Conservation (phyloP, 2,113 vertebrate species). For the Acanthochromis polyacanthus region DNA sequence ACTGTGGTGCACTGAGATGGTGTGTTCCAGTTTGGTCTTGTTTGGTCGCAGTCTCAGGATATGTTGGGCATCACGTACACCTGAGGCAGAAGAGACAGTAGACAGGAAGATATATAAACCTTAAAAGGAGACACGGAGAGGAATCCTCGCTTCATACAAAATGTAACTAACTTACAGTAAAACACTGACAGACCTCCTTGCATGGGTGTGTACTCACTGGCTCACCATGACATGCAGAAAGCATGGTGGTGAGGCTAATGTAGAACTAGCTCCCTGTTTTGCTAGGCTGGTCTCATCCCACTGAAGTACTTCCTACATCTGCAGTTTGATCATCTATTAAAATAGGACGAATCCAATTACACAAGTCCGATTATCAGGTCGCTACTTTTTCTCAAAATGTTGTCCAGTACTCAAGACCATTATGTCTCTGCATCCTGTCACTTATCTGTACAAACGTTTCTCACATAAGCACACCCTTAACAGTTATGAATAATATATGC, state of each 20-base stretch:
- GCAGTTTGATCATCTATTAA: neutral
- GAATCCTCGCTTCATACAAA: neutral
- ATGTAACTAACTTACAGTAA: neutral
- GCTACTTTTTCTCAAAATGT: neutral
- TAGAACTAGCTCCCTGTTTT: neutral
- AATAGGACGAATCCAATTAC: neutral
- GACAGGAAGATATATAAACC: neutral
- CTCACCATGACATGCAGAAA: neutral
- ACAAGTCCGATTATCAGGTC: neutral
- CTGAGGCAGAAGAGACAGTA: constrained; percentile 23
- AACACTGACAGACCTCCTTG: neutral
- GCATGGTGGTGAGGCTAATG: neutral
- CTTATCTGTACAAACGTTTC: constrained; percentile 6
- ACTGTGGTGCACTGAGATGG: neutral
- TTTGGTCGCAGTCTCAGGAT: neutral
- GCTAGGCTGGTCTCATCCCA: neutral
- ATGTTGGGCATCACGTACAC: neutral
- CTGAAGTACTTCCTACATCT: neutral
- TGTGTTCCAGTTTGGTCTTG: constrained; percentile 6
- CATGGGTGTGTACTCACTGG: no score
- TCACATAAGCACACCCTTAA: neutral
- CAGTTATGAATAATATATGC: neutral
- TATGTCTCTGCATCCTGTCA: neutral
- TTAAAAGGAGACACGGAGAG: neutral
- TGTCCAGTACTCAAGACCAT: neutral